These are phyloP conservation scores for Chiridota heheva DNA, from an alignment of 35 echinoderm and acorn worm species.

Conservation along the genomic window DNA sequence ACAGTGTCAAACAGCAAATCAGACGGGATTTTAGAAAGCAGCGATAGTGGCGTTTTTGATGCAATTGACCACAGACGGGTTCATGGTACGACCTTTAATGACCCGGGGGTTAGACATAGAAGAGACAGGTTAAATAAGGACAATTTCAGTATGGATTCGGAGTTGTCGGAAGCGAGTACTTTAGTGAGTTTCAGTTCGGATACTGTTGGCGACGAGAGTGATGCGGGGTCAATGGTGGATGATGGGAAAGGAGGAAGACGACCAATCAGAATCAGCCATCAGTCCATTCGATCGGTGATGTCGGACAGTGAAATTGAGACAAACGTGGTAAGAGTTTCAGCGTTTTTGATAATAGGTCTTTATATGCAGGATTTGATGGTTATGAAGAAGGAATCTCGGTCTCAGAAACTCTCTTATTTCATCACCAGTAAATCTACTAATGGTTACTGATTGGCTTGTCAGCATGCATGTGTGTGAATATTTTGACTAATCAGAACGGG, in stretches of 20 bases:
- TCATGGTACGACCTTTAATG: neutral
- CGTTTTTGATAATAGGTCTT: too few relatives aligned
- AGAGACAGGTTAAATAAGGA: conserved; percentile 58
- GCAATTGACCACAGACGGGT: too few relatives aligned
- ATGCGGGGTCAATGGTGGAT: conserved; percentile 73
- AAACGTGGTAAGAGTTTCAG: conserved; percentile 76
- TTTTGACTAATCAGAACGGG: too few relatives aligned
- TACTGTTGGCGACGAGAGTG: conserved; percentile 89
- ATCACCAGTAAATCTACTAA: too few relatives aligned
- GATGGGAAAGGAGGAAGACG: conserved; percentile 63
- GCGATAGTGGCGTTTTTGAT: too few relatives aligned
- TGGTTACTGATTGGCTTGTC: too few relatives aligned
- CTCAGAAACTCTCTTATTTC: too few relatives aligned
- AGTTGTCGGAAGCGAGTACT: conserved; percentile 88
- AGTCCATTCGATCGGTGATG: conserved; percentile 85
- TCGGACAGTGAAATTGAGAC: conserved; percentile 96
- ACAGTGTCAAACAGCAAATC: too few relatives aligned
- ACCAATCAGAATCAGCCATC: conserved; percentile 76
- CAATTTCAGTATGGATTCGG: conserved; percentile 89
- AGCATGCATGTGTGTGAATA: too few relatives aligned
- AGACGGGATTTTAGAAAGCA: too few relatives aligned
- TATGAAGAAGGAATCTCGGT: too few relatives aligned
- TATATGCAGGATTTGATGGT: too few relatives aligned
- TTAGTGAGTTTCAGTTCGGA: conserved; percentile 93
- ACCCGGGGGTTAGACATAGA: conserved; percentile 19